These are phyloP conservation scores for Eupithecia subfuscata DNA, from an alignment of 2,888 invertebrate species.

Conservation along the genomic window DNA sequence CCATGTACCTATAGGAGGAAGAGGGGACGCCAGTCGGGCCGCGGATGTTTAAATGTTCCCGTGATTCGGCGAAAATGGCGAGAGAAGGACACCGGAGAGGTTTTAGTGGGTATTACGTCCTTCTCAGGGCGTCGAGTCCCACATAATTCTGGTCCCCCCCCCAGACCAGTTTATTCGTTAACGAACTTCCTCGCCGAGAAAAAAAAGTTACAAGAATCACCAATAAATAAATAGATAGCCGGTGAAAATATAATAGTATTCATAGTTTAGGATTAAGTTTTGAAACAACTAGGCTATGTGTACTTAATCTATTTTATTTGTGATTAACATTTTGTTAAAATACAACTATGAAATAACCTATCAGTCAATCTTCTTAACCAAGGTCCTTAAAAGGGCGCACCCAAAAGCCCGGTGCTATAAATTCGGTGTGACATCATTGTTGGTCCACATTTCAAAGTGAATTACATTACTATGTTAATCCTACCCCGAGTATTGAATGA, in stretches of 20 bases:
- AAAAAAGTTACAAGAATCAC: neutral
- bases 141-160: too few relatives aligned
- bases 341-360: constrained; percentile 3
- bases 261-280: neutral
- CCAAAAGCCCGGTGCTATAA: constrained; percentile 24
- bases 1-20: too few relatives aligned
- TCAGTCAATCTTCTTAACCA: constrained; percentile 26
- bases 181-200: too few relatives aligned
- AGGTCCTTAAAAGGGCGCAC: constrained; percentile 30
- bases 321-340: neutral
- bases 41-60: too few relatives aligned
- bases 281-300: too few relatives aligned
- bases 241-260: neutral
- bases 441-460: constrained; percentile 21
- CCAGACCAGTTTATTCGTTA: too few relatives aligned
- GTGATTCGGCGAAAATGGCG: too few relatives aligned
- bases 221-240: neutral
- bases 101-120: too few relatives aligned
- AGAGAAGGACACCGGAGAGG: too few relatives aligned
- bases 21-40: too few relatives aligned
- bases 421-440: constrained; percentile 34
- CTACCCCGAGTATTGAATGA: neutral
- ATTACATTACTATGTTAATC: constrained; percentile 15
- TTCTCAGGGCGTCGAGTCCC: too few relatives aligned
- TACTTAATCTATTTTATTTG: neutral